phyloP scores from a whole-genome alignment of 2,797 vertebrate genomes.

The Tachyglossus aculeatus region DNA sequence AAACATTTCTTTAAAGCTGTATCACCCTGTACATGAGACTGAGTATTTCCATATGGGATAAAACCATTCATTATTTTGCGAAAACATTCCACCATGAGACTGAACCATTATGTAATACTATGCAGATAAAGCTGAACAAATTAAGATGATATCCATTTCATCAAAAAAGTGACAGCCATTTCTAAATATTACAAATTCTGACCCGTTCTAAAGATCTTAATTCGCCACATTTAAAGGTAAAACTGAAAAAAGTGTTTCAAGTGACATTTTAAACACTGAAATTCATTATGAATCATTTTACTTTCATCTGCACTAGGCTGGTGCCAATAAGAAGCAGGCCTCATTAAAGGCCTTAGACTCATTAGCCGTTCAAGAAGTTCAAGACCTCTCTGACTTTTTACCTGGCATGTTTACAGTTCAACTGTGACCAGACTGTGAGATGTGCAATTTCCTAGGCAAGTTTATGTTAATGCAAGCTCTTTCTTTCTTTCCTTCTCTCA shows the following conservation, averaged over 20 bases:
- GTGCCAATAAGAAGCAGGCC: constrained; percentile 58
- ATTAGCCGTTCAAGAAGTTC: constrained; percentile 53
- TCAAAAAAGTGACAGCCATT: constrained; percentile 20
- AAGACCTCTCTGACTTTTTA: constrained; percentile 63
- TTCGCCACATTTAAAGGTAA: constrained; percentile 40
- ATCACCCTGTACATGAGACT: not conserved
- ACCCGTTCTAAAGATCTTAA: constrained; percentile 36
- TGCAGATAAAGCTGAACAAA: constrained; percentile 27
- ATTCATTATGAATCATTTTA: constrained; percentile 49
- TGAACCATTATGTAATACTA: not conserved
- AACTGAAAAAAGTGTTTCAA: constrained; percentile 36
- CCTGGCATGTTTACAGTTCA: constrained; percentile 53
- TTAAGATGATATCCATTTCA: not conserved
- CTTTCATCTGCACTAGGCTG: constrained; percentile 34
- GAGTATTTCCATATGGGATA: not conserved
- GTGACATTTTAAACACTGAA: constrained; percentile 56
- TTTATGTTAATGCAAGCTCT: constrained; percentile 54
- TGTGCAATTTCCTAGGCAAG: constrained; percentile 69
- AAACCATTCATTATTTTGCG: not conserved
- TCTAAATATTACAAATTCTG: constrained; percentile 22
- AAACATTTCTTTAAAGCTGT: not conserved
- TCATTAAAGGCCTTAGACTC: constrained; percentile 61
- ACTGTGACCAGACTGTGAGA: constrained; percentile 67
- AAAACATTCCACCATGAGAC: not conserved
- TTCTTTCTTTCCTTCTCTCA: not conserved